Percentiles rank a stretch among this genome's conserved stretches.
phyloP scores from a whole-genome alignment of 1,140 invertebrate species.

The Drosophila takahashii region DNA sequence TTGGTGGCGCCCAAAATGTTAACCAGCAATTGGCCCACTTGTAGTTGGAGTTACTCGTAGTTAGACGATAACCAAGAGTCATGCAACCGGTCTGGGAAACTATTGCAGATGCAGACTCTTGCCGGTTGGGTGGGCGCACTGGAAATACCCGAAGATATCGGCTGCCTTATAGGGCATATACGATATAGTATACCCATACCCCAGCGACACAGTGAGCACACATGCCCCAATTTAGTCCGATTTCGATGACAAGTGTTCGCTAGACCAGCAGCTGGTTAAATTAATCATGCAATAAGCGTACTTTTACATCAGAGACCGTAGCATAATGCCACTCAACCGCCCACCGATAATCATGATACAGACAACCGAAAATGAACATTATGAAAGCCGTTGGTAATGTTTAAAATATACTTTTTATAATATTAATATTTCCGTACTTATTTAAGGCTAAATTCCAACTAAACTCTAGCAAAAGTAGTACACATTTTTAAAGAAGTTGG shows the following conservation, averaged over 20 bases:
- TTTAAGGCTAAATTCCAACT: too few species aligned
- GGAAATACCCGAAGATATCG: slow-evolving; percentile 31
- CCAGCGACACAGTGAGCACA: slow-evolving; percentile 57
- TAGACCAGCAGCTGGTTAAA: slow-evolving; percentile 36
- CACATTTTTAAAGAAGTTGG: not conserved
- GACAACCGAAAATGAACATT: not conserved
- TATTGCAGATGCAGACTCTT: slow-evolving; percentile 53
- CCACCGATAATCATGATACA: not conserved
- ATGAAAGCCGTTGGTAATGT: not conserved
- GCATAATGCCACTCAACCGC: slow-evolving; percentile 33
- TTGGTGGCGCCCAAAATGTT: slow-evolving; percentile 31
- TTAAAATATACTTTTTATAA: not conserved
- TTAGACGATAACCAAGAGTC: slow-evolving; percentile 37
- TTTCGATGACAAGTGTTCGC: slow-evolving; percentile 15
- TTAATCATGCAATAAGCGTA: slow-evolving; percentile 56
- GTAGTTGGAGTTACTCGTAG: slow-evolving; percentile 22
- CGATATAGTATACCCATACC: slow-evolving; percentile 4
- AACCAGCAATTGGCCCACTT: slow-evolving; percentile 57
- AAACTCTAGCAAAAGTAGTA: too few species aligned
- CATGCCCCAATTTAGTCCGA: not conserved
- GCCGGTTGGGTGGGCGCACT: slow-evolving; percentile 47
- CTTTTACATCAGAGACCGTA: slow-evolving; percentile 49
- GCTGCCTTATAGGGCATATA: slow-evolving; percentile 41
- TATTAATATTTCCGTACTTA: too few species aligned
- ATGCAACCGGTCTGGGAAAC: slow-evolving; percentile 56